These are phyloP conservation scores for Drosophila anomalata DNA, from an alignment of 2,888 invertebrate genomes.

Conservation along the genomic window DNA sequence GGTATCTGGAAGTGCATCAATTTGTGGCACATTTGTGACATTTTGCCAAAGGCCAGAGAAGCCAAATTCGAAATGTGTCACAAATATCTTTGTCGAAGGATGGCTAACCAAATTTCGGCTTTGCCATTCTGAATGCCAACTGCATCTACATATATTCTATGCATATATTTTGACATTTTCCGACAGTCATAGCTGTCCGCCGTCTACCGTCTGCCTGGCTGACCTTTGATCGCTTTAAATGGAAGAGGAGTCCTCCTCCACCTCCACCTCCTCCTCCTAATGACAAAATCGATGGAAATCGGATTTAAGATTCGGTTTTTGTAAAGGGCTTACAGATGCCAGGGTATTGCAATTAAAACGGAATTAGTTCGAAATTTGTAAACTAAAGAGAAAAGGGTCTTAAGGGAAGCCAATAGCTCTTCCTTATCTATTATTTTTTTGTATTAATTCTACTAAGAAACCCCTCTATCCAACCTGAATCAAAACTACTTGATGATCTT, in stretches of 20 bases:
- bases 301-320: background rate
- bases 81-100: slow-evolving; percentile 9
- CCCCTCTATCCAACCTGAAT: background rate
- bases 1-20: slow-evolving; percentile 42
- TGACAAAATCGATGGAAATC: slow-evolving; percentile 50
- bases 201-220: slow-evolving; percentile 1
- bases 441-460: no score
- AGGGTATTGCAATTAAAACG: slow-evolving; percentile 70
- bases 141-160: slow-evolving; percentile 5
- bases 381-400: background rate
- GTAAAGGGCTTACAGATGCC: background rate
- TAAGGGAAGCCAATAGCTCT: background rate
- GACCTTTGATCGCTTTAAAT: slow-evolving; percentile 30
- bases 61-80: slow-evolving; percentile 45
- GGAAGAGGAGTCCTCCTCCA: background rate
- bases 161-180: slow-evolving; percentile 54
- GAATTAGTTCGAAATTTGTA: slow-evolving; percentile 64
- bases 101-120: slow-evolving; percentile 10
- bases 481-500: slow-evolving; percentile 25
- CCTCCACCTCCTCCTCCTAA: slow-evolving; percentile 28
- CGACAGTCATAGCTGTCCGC: slow-evolving; percentile 3
- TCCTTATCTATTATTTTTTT: no score
- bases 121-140: slow-evolving; percentile 27
- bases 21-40: slow-evolving; percentile 59
- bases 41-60: slow-evolving; percentile 43